phyloP scores from a whole-genome alignment of 1,140 invertebrate genomes.

The Kradibia gibbosae region DNA sequence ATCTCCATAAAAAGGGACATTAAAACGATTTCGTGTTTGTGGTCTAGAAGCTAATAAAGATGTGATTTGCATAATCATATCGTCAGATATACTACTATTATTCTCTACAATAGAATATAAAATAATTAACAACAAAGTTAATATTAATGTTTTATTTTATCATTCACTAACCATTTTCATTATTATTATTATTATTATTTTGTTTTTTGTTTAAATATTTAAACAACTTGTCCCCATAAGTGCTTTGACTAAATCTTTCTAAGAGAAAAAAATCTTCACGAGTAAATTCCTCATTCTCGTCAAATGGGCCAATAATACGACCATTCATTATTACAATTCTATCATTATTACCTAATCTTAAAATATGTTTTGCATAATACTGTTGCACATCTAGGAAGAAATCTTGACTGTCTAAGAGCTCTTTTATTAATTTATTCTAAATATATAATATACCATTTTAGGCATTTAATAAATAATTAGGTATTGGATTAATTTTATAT shows the following conservation, averaged over 20 bases:
- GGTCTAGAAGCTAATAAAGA: constrained; percentile 79
- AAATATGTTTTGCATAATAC: constrained; percentile 71
- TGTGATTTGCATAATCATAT: constrained; percentile 81
- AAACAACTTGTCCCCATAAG: constrained; percentile 86
- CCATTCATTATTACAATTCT: constrained; percentile 90
- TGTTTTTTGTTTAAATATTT: constrained; percentile 76
- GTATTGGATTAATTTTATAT: neutral
- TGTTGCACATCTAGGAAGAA: constrained; percentile 72
- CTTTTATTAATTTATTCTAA: constrained; percentile 61
- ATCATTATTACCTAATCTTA: constrained; percentile 72
- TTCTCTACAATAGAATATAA: constrained; percentile 63
- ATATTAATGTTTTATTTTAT: constrained; percentile 28
- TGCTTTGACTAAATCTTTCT: constrained; percentile 83
- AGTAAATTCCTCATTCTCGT: constrained; percentile 84
- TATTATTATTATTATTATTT: constrained; percentile 66
- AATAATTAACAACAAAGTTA: constrained; percentile 46
- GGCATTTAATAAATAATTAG: too few species aligned
- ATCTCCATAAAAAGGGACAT: constrained; percentile 78
- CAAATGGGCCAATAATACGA: constrained; percentile 89
- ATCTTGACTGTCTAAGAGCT: constrained; percentile 58
- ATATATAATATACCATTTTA: too few species aligned
- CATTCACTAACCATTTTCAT: constrained; percentile 69
- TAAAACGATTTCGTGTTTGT: constrained; percentile 79
- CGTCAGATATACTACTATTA: constrained; percentile 72
- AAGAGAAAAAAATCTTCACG: constrained; percentile 92